A percentile compares a stretch with the other conserved stretches of the same genome.
Evolutionary conservation across 1,140 invertebrate species (phyloP).

Genomic region (Pissodes strobi): DNA sequence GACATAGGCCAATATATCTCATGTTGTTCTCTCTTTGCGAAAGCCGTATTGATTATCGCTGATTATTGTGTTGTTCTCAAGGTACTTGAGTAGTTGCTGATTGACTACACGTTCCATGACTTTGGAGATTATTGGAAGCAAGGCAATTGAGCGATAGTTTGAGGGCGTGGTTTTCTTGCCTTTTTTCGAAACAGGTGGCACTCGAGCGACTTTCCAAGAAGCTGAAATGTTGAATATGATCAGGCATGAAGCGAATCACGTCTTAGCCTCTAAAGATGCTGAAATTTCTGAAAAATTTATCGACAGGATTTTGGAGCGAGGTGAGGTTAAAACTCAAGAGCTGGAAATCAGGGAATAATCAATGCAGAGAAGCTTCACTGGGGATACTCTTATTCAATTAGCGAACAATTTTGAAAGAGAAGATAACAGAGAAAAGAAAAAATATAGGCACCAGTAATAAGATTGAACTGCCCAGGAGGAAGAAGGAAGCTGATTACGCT

Average conservation of each 20-base stretch:
- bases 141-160: no score
- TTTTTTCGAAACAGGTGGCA: no score
- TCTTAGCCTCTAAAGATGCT: slow-evolving; percentile 97
- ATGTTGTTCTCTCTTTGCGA: no score
- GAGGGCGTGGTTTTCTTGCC: no score
- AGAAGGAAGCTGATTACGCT: slow-evolving; percentile 98
- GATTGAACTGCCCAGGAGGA: slow-evolving; percentile 99
- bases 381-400: slow-evolving; percentile 85
- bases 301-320: slow-evolving; percentile 89
- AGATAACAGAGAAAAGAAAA: slow-evolving; percentile 85
- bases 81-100: no score
- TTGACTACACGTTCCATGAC: no score
- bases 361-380: slow-evolving; percentile 90
- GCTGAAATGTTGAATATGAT: slow-evolving; percentile 99
- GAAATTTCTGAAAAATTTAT: slow-evolving; percentile 99
- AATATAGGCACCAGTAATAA: slow-evolving; percentile 83
- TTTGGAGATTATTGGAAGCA: no score
- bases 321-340: slow-evolving; percentile 91
- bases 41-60: no score
- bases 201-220: no score
- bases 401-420: slow-evolving; percentile 97
- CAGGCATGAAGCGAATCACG: slow-evolving; percentile 96
- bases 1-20: no score
- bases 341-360: slow-evolving; percentile 90
- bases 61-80: no score